These are phyloP conservation scores for Hylaea fasciaria DNA, from an alignment of 2,888 invertebrate genomes.

Conservation along the genomic window DNA sequence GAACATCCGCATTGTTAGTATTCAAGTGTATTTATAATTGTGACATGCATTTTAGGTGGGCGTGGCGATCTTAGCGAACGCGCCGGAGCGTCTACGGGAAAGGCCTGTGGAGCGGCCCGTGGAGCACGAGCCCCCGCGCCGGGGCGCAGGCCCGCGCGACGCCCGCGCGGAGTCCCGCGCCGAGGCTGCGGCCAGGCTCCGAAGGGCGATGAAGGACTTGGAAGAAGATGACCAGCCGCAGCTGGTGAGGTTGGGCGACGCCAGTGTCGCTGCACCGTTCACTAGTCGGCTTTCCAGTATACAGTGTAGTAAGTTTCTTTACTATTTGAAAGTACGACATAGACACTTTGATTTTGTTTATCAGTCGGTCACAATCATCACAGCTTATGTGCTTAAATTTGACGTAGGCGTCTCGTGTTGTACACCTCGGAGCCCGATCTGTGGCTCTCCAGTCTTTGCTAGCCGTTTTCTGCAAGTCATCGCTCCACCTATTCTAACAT, in stretches of 20 bases:
- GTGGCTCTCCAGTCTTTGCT: too few species aligned
- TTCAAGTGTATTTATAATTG: too few species aligned
- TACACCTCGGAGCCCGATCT: too few species aligned
- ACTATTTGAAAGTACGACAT: too few species aligned
- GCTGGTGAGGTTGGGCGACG: constrained; percentile 98
- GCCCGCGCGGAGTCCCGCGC: constrained; percentile 65
- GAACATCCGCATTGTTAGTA: too few species aligned
- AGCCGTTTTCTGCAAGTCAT: too few species aligned
- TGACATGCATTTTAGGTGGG: constrained; percentile 82
- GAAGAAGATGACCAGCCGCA: constrained; percentile 94
- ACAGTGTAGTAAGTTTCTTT: constrained; percentile 92
- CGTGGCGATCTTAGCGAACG: constrained; percentile 94
- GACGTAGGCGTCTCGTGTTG: too few species aligned
- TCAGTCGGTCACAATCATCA: too few species aligned
- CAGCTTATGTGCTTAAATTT: too few species aligned
- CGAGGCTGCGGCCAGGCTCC: constrained; percentile 79
- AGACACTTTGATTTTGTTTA: too few species aligned
- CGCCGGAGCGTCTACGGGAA: constrained; percentile 85
- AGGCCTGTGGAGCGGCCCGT: constrained; percentile 84
- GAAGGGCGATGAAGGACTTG: constrained; percentile 92
- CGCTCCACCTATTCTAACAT: too few species aligned
- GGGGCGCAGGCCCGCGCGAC: constrained; percentile 46
- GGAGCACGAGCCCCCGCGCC: constrained; percentile 85
- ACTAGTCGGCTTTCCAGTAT: constrained; percentile 98
- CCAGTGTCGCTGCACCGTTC: constrained; percentile 99